Conservation (phyloP, 2,888 invertebrate species). For the Parochlus steinenii region DNA sequence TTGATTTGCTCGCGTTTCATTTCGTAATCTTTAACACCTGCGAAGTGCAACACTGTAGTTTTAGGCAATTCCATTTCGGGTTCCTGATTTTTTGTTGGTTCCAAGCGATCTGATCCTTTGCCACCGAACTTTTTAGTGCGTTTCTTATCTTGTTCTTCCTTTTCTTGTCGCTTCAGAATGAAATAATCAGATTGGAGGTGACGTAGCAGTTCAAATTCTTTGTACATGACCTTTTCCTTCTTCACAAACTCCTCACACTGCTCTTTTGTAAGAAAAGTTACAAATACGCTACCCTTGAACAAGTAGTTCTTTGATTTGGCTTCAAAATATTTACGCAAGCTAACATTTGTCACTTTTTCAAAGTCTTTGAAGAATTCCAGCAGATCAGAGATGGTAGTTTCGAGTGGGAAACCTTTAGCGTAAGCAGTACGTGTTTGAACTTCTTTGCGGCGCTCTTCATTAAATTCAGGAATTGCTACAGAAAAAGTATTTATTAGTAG, state of each 20-base stretch:
- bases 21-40: slow-evolving; percentile 41
- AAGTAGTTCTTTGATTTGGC: slow-evolving; percentile 42
- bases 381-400: slow-evolving; percentile 48
- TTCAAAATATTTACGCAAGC: slow-evolving; percentile 42
- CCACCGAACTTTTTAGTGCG: slow-evolving; percentile 36
- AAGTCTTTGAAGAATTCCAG: slow-evolving; percentile 53
- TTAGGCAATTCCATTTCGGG: slow-evolving; percentile 43
- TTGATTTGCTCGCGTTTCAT: slow-evolving; percentile 57
- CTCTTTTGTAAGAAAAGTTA: slow-evolving; percentile 66
- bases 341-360: slow-evolving; percentile 51
- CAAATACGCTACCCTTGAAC: slow-evolving; percentile 88
- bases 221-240: slow-evolving; percentile 49
- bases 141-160: slow-evolving; percentile 39
- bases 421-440: slow-evolving; percentile 64
- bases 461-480: slow-evolving; percentile 61
- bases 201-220: slow-evolving; percentile 42
- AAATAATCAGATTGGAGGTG: slow-evolving; percentile 56
- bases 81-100: slow-evolving; percentile 21
- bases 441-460: slow-evolving; percentile 66
- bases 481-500: neutral
- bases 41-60: slow-evolving; percentile 57
- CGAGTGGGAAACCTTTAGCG: slow-evolving; percentile 70
- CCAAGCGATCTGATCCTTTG: slow-evolving; percentile 23
- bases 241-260: slow-evolving; percentile 64
- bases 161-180: slow-evolving; percentile 49